A percentile compares a stretch with the other conserved stretches of the same genome.
These are phyloP conservation scores for Physella acuta DNA, from an alignment of 1,140 invertebrate species.

Conservation along the genomic window DNA sequence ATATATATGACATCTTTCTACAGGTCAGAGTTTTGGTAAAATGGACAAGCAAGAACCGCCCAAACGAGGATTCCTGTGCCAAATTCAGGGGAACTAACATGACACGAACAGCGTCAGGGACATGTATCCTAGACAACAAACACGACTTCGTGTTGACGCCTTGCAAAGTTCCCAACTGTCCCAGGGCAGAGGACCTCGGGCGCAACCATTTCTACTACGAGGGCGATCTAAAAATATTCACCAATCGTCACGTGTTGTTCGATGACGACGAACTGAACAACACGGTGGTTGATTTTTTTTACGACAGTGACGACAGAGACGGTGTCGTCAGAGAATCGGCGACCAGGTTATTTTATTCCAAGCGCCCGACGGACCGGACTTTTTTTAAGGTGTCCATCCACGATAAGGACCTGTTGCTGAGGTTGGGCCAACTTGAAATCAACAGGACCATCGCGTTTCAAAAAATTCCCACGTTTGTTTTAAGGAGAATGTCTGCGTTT, in stretches of 20 bases:
- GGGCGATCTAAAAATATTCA: conserved; percentile 22
- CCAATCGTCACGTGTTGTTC: conserved; percentile 12
- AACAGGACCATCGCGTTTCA: not conserved
- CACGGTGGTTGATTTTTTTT: conserved; percentile 16
- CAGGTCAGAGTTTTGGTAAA: conserved; percentile 12
- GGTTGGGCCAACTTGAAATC: not conserved
- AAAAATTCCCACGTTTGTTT: not conserved
- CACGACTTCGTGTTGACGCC: not conserved
- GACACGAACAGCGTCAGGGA: conserved; percentile 6
- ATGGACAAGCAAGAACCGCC: conserved; percentile 11
- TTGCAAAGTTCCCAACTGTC: conserved; percentile 11
- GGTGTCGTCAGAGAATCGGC: conserved; percentile 13
- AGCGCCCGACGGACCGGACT: conserved; percentile 7
- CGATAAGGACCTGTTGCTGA: conserved; percentile 5
- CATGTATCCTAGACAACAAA: conserved; percentile 7
- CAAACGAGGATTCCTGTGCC: conserved; percentile 13
- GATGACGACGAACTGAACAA: conserved; percentile 13
- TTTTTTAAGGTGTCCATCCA: conserved; percentile 19
- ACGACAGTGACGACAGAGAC: conserved; percentile 8
- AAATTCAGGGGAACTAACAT: not conserved
- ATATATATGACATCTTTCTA: not conserved
- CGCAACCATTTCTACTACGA: not conserved
- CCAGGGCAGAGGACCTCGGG: not conserved
- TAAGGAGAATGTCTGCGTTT: not conserved
- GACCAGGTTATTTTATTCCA: conserved; percentile 6